Evolutionary conservation across 2,888 invertebrate species (phyloP).

Genomic region (Glyphotaelius pellucidus): DNA sequence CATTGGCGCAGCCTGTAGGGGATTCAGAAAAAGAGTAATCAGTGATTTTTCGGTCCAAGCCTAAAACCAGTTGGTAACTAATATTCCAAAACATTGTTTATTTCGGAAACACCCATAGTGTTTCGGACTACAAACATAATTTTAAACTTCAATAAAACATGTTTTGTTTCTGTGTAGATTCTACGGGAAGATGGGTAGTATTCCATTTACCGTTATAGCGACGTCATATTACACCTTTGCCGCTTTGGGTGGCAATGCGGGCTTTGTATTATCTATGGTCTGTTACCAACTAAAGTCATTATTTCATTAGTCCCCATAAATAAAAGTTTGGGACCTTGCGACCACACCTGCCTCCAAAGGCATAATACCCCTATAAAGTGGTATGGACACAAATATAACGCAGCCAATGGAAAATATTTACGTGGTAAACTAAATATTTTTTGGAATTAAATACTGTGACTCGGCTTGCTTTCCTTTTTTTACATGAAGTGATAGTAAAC

Average conservation of each 20-base stretch:
- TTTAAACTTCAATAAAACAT: not conserved
- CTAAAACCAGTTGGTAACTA: not conserved
- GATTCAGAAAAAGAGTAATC: no score
- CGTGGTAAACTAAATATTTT: not conserved
- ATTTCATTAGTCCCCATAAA: conserved; percentile 64
- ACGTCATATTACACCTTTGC: conserved; percentile 26
- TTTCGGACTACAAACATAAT: not conserved
- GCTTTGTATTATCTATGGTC: conserved; percentile 41
- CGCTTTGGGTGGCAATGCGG: conserved; percentile 58
- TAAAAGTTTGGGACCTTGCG: conserved; percentile 51
- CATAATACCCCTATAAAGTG: not conserved
- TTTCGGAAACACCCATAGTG: not conserved
- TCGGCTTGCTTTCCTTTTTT: not conserved
- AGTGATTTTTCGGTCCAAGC: no score
- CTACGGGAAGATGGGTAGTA: not conserved
- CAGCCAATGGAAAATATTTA: not conserved
- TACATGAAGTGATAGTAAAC: not conserved
- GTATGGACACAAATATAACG: not conserved
- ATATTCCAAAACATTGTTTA: not conserved
- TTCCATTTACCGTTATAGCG: not conserved
- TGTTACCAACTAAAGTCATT: conserved; percentile 42
- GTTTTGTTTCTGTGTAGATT: conserved; percentile 2
- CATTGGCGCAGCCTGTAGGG: no score
- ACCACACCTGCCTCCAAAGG: conserved; percentile 36
- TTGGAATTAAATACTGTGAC: not conserved